phyloP scores from a whole-genome alignment of 2,113 vertebrate genomes.

The Addax nasomaculatus region DNA sequence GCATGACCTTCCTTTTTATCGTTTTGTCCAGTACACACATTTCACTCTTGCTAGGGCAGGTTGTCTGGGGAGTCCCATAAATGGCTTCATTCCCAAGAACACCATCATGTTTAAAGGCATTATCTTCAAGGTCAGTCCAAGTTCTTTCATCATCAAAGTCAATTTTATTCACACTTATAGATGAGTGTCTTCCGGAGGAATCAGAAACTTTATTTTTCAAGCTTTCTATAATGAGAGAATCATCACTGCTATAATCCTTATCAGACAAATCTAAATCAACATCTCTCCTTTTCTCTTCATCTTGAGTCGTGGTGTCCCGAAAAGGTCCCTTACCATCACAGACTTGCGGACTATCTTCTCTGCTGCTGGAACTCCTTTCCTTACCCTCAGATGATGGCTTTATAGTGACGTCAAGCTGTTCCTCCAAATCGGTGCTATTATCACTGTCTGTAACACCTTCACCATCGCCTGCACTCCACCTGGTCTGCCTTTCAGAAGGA shows the following conservation, averaged over 20 bases:
- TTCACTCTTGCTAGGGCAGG: constrained; percentile 50
- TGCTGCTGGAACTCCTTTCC: constrained; percentile 14
- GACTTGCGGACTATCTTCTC: constrained; percentile 62
- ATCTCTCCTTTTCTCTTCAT: constrained; percentile 67
- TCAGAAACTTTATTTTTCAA: constrained; percentile 38
- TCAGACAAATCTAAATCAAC: constrained; percentile 73
- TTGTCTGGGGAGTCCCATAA: constrained; percentile 38
- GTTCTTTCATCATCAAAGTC: constrained; percentile 95
- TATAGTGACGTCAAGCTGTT: constrained; percentile 72
- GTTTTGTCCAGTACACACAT: constrained; percentile 69
- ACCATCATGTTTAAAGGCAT: constrained; percentile 54
- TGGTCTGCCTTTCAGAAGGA: constrained; percentile 25
- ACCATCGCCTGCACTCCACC: constrained; percentile 49
- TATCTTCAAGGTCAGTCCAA: constrained; percentile 91
- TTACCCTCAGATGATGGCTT: constrained; percentile 33
- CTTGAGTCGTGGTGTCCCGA: constrained; percentile 67
- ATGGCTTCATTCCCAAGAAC: constrained; percentile 49
- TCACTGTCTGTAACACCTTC: constrained; percentile 51
- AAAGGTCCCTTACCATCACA: constrained; percentile 75
- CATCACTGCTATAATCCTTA: constrained; percentile 67
- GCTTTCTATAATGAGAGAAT: constrained; percentile 70
- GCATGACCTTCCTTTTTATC: constrained; percentile 87
- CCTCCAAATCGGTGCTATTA: constrained; percentile 73
- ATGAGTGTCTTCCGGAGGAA: background rate
- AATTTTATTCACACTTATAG: constrained; percentile 62